Evolutionary conservation across 2,113 vertebrate species (phyloP), one percentile per base, ranked within the genome.

Genomic region (Xiphophorus maculatus): DNA sequence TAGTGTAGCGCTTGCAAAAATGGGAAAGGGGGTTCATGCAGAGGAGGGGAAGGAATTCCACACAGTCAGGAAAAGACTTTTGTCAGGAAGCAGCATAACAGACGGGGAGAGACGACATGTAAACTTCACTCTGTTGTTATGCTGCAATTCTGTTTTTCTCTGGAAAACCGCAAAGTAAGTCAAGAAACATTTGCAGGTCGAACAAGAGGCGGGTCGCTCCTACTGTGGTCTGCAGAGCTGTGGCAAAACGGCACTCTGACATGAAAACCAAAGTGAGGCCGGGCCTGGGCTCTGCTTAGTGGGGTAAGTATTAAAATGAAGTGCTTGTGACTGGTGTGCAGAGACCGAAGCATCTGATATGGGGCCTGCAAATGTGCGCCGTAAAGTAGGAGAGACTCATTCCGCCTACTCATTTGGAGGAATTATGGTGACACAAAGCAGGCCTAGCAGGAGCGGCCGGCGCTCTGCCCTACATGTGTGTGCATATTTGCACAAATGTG

Each of bases 361-460:
- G 75, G 78, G 81, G 81, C 88, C 83, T 88, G 87, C 54, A 88
- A 91, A 85, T 86, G 84, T 69, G 35, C 71, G 77, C 83, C 73
- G 84, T 87, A 86, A 89, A 87, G 73, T 82, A 86, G 60, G 51
- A 76, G 78, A 85, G 74, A 77, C 76, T 87, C 83, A 69, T 77
- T 90, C 87, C 76, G 80, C 83, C 81, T 87, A 82, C 85, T 92
- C 85, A 89, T 91, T 91, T 90, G 78, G 76, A 79, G 80, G 83
- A 91, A 90, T 91, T 91, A 91, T 27, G n/a, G 75, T 91, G 91
- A 90, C 88, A 85, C 80, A 89, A 73, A 85, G 79, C 89, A 93
- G 90, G 77, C 84, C 72, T 40, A 29, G 35, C 58, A 66, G 66
- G 64, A 77, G 73, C 82, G 69, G 67, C 68, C 66, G 8, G 78